Evolutionary conservation across 2,113 vertebrate species (phyloP).

Genomic region (Ailurus styani): DNA sequence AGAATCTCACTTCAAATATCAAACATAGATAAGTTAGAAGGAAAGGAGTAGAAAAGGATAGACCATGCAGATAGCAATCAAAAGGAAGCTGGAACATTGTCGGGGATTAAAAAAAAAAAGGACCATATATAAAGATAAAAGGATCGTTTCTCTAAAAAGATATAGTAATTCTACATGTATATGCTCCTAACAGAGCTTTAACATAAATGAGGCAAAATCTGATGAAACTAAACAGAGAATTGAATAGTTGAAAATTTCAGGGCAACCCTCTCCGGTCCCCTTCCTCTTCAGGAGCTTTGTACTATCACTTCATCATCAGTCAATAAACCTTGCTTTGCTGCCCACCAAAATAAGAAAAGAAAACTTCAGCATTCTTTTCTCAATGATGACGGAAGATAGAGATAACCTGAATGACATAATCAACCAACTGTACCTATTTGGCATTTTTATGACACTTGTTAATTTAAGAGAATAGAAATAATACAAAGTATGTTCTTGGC

Average conservation of each 20-base stretch:
- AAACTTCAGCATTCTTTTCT: neutral
- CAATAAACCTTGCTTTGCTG: neutral
- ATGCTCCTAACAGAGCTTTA: neutral
- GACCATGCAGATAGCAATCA: neutral
- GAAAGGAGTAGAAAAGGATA: neutral
- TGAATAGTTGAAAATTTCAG: neutral
- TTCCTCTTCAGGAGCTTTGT: neutral
- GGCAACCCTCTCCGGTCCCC: neutral
- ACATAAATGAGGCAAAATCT: neutral
- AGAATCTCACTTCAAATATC: neutral
- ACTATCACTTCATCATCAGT: neutral
- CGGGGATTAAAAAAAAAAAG: neutral
- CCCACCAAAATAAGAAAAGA: neutral
- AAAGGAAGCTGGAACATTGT: neutral
- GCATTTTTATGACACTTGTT: neutral
- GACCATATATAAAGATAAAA: neutral
- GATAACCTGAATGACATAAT: neutral
- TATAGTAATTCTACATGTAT: neutral
- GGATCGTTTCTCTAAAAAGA: neutral
- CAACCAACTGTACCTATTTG: neutral
- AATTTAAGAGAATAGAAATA: neutral
- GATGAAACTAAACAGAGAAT: neutral
- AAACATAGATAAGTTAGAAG: neutral
- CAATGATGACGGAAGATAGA: neutral
- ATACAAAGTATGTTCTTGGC: neutral